These are phyloP conservation scores for Proteles cristata DNA, from an alignment of 2,113 vertebrate species.

Conservation along the genomic window DNA sequence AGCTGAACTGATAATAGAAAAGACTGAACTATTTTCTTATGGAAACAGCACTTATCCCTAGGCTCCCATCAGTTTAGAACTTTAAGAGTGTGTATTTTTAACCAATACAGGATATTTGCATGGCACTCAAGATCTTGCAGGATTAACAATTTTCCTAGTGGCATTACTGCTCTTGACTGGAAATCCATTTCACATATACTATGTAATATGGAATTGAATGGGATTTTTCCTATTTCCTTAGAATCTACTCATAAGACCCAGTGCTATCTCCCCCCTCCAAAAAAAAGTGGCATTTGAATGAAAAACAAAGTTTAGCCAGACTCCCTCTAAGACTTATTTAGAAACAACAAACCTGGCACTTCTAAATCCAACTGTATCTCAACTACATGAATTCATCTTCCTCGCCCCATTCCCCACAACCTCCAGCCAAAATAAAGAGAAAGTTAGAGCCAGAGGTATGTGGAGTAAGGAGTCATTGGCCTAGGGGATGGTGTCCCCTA, in stretches of 20 bases:
- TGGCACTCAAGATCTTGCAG: background rate
- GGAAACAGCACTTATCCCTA: background rate
- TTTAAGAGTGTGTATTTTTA: background rate
- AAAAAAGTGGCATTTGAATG: background rate
- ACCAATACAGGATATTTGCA: background rate
- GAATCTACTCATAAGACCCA: background rate
- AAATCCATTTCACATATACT: background rate
- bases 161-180: background rate
- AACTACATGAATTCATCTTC: background rate
- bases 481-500: rapidly evolving
- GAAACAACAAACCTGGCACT: background rate
- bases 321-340: background rate
- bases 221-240: background rate
- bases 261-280: background rate
- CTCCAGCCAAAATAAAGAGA: background rate
- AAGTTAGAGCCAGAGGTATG: background rate
- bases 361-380: background rate
- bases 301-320: background rate
- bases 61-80: background rate
- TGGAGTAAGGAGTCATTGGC: background rate
- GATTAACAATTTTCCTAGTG: background rate
- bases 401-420: background rate
- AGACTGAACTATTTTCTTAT: background rate
- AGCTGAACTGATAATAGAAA: background rate
- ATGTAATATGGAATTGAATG: background rate